Evolutionary conservation across 2,888 invertebrate genomes (phyloP), one percentile per base, ranked within the genome.

Genomic region (Aleiodes testaceus): DNA sequence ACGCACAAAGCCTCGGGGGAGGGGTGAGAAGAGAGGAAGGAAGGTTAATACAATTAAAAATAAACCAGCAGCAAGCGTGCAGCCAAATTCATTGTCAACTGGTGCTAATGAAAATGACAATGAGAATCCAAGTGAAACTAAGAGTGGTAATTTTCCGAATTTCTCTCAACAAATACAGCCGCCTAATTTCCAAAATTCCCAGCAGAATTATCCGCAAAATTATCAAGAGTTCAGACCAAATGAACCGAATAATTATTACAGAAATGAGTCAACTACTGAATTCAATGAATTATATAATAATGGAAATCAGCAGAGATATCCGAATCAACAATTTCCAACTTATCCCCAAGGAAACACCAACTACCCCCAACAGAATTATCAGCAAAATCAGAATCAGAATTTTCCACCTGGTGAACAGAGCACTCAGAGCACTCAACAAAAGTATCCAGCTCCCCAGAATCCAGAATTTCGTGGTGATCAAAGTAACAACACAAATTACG

Each of bases 61-160:
- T 45, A 90, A 90, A 81, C 90, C 90, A 0, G 90, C 90, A 1
- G 90, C 90, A 14, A 90, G 90, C 9, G 88, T 90, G 1, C 89
- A 89, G 18, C 90, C 90, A 1, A 86, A 85, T 64, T 81, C 85
- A n/a, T 79, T 83, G 0, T 82, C 82, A 5, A 78, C 81, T 1
- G 63, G 63, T 5, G 82, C 72, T 55, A 79, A 75, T 55, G 78
- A 78, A 45, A 77, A 76, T 11, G 14, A 76, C 26, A 77, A 72
- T 18, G 83, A 84, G 4, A 84, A 76, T 68, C 66, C 53, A 2
- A 78, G 81, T 59, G 74, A 74, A 6, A 45, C 42, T 16, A 83
- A 85, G 70, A 68, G 77, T 3, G 79, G 75, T 5, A 79, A 79
- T 73, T 84, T 80, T 59, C 68, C 74, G 1, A 85, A 81, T 74